Base-by-base conservation (phyloP, 2,797 vertebrate species). In the Chaunax sp. region DNA sequence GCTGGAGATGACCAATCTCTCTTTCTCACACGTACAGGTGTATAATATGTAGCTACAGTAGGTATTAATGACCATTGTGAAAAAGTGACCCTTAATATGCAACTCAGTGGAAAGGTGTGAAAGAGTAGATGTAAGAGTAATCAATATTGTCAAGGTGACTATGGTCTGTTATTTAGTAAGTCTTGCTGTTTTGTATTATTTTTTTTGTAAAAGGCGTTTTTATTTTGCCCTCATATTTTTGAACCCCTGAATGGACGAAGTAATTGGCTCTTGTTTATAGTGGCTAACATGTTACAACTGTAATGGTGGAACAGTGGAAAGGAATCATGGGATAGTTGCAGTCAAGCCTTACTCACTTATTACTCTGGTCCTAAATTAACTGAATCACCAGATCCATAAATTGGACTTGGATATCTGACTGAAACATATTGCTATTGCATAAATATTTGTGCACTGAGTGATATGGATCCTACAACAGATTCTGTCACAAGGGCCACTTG, bases 61-160 rank as follows among this genome's bases (percentile, higher is more conserved):
- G 88, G 89, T 90, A 86, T 87, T 91, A 82, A 88, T 92, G 90
- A 92, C 85, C 87, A 89, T 92, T 86, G 92, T 93, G 87, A 90
- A 91, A 91, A 92, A 92, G 91, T 93, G 90, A 92, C 89, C 89
- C 90, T 92, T 93, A 91, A 87, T 93, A 93, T 93, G 92, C 92
- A 94, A 94, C 87, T 92, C 87, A 88, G 91, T 92, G 92, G 89
- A 91, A 89, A 90, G 84, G 88, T 87, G 89, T 88, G 90, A 87
- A 87, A 85, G 89, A 88, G 87, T 91, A 88, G 78, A 81, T 80
- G 82, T 90, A 87, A 83, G 86, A 88, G 77, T 90, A 86, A 90
- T 93, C 85, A 88, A 82, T 92, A 90, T 91, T 67, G 88, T 92
- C 81, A 77, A 82, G 84, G 89, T 92, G 86, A 87, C 81, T 89